Evolutionary conservation across 2,888 invertebrate genomes (phyloP), one percentile per base, ranked within the genome.

Genomic region (Perithous albicinctus): DNA sequence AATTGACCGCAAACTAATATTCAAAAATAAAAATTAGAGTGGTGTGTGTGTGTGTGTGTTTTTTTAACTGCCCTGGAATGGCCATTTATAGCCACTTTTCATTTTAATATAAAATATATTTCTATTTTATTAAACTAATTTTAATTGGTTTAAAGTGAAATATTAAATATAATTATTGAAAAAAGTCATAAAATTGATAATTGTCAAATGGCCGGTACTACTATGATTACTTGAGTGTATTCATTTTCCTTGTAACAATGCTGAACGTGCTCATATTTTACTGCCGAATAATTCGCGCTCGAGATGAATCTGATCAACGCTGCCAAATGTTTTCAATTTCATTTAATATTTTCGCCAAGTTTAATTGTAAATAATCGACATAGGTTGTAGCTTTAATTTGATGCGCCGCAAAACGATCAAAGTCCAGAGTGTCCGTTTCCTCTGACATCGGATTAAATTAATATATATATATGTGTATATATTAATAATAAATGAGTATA

Each of bases 391-490:
- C 23, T 54, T n/a, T 26, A 54, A 12, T 0, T 26, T 26, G 23
- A 26, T 12, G 35, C 12, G 18, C 0, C 8, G 51, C 64, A 12
- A 32, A 48, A 67, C 59, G 72, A 48, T 51, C 48, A 20, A 46
- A 26, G 23, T 32, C 8, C 43, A 5, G 1, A 73, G n/a, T 51
- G 41, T 51, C 38, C 59, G 48, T 51, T 41, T 35, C 12, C 46
- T 38, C 56, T 29, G 64, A 18, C 20, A 70, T 32, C 41, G 23
- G 10, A 75, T 23, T 26, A 35, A 38, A n/a, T 15, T 41, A 18
- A 32, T 18, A 7, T 6, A 18, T 61, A 3, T 10, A 10, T 35
- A 41, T 41, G 10, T 41, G 2, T 41, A 1, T 12, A 12, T 5
- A 12, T 5, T 46, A 18, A 8, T 20, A n/a, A n/a, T n/a, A n/a